These are phyloP conservation scores for Galeopsomyia nigrocyanea DNA, from an alignment of 2,888 invertebrate genomes.

Conservation along the genomic window DNA sequence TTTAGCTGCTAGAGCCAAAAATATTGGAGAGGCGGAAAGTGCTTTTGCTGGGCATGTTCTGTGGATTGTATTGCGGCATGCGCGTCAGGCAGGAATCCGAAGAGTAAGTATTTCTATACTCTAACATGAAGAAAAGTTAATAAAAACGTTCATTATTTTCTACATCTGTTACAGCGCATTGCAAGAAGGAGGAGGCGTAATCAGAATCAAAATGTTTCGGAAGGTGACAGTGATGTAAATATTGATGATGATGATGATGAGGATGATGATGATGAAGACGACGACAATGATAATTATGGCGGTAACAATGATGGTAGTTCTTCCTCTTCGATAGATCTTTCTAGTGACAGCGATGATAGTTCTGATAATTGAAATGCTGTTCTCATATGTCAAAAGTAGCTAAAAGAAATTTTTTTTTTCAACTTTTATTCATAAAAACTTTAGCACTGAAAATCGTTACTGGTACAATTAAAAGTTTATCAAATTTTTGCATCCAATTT, in stretches of 20 bases:
- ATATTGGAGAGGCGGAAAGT: constrained; percentile 53
- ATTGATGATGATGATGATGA: constrained; percentile 26
- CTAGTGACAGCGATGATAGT: constrained; percentile 38
- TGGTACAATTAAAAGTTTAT: constrained; percentile 7
- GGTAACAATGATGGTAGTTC: constrained; percentile 15
- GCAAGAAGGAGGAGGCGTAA: constrained; percentile 17
- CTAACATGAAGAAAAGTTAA: neutral
- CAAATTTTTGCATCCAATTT: constrained; percentile 19
- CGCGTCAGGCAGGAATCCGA: constrained; percentile 54
- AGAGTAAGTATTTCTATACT: constrained; percentile 6
- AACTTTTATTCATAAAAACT: constrained; percentile 8
- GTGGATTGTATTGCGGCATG: constrained; percentile 71
- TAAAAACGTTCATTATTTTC: neutral
- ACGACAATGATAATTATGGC: constrained; percentile 28
- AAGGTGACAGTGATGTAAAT: constrained; percentile 44
- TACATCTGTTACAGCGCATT: constrained; percentile 22
- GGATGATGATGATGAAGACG: constrained; percentile 12
- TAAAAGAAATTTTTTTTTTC: constrained; percentile 7
- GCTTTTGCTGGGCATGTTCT: constrained; percentile 71
- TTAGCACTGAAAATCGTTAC: constrained; percentile 27
- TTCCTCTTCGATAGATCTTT: constrained; percentile 25
- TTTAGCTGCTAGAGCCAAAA: constrained; percentile 47
- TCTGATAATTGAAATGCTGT: constrained; percentile 32
- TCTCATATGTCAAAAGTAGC: neutral
- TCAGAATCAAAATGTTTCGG: constrained; percentile 33